These are phyloP conservation scores for Halcyon malimbica DNA, from an alignment of 2,113 vertebrate species.

Conservation along the genomic window DNA sequence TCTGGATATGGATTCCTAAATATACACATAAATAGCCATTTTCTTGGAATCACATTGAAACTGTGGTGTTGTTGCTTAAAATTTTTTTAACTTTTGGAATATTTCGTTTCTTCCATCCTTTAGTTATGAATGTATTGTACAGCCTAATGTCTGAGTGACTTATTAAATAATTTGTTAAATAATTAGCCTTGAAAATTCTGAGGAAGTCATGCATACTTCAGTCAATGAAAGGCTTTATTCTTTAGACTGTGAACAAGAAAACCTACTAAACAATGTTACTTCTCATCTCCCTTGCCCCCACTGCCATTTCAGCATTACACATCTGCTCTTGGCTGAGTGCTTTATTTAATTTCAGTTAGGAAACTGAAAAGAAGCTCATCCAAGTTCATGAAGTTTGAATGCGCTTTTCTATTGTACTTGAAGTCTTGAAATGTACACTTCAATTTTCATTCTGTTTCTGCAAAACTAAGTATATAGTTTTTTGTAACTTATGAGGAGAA, in stretches of 20 bases:
- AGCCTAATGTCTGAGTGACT: neutral
- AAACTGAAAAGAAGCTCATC: neutral
- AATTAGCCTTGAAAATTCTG: constrained; percentile 56
- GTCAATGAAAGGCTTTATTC: constrained; percentile 47
- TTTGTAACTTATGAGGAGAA: neutral
- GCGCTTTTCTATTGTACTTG: neutral
- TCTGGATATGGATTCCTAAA: neutral
- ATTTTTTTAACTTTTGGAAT: neutral
- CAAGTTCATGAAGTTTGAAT: constrained; percentile 1
- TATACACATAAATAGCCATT: neutral
- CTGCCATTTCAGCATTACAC: neutral
- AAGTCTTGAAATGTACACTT: neutral
- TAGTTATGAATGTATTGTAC: neutral
- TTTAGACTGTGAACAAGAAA: neutral
- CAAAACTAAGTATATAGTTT: neutral
- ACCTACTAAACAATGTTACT: constrained; percentile 18
- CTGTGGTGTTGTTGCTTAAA: neutral
- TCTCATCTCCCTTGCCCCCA: constrained; percentile 6
- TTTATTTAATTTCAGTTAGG: neutral
- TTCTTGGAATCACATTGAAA: neutral
- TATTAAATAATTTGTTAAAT: constrained; percentile 19
- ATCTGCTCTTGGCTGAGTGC: constrained; percentile 12
- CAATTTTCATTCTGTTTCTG: neutral
- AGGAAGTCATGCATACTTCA: neutral
- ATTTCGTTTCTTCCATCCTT: neutral